These are phyloP conservation scores for Halictus rubicundus DNA, from an alignment of 1,140 invertebrate species.

Conservation along the genomic window DNA sequence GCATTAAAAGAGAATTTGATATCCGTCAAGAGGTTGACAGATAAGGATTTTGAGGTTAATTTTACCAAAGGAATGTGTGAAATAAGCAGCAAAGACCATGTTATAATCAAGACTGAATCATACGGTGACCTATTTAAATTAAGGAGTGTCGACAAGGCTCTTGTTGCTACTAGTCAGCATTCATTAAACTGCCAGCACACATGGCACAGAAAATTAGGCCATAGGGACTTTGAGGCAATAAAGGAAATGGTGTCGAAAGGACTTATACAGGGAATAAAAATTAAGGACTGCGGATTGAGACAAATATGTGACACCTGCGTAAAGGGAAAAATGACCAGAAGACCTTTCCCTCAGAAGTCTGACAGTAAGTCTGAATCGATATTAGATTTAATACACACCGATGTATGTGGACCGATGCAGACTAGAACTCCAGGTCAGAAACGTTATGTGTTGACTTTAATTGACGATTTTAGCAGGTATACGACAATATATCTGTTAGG, in stretches of 20 bases:
- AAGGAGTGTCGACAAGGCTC: not conserved
- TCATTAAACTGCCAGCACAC: not conserved
- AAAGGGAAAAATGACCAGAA: not conserved
- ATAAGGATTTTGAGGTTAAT: not conserved
- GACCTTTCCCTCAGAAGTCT: not conserved
- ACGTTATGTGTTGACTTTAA: slow-evolving; percentile 17
- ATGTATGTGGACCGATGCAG: slow-evolving; percentile 43
- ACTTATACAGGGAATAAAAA: not conserved
- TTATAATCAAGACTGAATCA: not conserved
- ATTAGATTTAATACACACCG: slow-evolving; percentile 13
- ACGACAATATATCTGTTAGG: not conserved
- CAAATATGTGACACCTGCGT: not conserved
- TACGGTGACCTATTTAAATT: not conserved
- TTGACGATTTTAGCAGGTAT: slow-evolving; percentile 22
- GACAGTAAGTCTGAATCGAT: not conserved
- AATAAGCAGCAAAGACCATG: not conserved
- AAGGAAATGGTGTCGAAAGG: not conserved
- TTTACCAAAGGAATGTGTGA: not conserved
- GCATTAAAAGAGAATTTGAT: not conserved
- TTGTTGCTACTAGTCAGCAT: not conserved
- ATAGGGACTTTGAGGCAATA: not conserved
- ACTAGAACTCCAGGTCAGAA: not conserved
- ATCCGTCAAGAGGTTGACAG: not conserved
- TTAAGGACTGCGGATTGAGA: not conserved
- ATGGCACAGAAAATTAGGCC: not conserved